phyloP scores from a whole-genome alignment of 2,888 invertebrate genomes.

The Caenorhabditis sp. region DNA sequence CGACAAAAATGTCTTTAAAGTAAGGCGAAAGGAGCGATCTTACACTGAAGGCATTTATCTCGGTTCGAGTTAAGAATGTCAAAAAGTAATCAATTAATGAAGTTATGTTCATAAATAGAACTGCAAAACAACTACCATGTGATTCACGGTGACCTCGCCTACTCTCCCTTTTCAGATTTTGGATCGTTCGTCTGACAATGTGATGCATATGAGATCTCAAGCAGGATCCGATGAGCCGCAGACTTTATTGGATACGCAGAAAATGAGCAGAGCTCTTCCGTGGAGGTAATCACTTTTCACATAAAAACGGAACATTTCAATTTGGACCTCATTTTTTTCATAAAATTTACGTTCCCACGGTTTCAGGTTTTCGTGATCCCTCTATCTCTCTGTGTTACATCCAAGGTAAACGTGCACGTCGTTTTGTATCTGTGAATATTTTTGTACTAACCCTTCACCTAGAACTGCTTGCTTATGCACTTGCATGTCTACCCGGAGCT shows the following conservation, averaged over 20 bases:
- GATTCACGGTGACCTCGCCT: no score
- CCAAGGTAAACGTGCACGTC: slow-evolving; percentile 58
- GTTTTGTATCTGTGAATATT: slow-evolving; percentile 7
- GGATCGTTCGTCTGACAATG: slow-evolving; percentile 28
- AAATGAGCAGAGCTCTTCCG: slow-evolving; percentile 46
- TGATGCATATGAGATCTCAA: slow-evolving; percentile 30
- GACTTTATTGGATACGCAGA: slow-evolving; percentile 47
- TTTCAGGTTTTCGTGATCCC: slow-evolving; percentile 49
- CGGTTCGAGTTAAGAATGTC: no score
- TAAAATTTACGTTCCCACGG: slow-evolving; percentile 14
- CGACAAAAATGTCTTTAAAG: no score
- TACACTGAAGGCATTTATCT: not conserved
- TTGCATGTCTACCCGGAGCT: not conserved
- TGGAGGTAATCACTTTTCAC: slow-evolving; percentile 37
- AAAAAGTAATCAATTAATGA: no score
- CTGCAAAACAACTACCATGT: no score
- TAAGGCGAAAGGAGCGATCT: no score
- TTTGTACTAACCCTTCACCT: not conserved
- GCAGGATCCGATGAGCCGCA: slow-evolving; percentile 46
- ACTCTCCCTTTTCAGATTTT: slow-evolving; percentile 30
- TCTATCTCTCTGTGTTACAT: slow-evolving; percentile 37
- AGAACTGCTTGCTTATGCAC: not conserved
- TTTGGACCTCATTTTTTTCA: not conserved
- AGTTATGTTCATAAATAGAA: no score
- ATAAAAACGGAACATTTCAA: no score